Base-by-base conservation (phyloP, 2,888 invertebrate genomes). In the Aphrophora alni region DNA sequence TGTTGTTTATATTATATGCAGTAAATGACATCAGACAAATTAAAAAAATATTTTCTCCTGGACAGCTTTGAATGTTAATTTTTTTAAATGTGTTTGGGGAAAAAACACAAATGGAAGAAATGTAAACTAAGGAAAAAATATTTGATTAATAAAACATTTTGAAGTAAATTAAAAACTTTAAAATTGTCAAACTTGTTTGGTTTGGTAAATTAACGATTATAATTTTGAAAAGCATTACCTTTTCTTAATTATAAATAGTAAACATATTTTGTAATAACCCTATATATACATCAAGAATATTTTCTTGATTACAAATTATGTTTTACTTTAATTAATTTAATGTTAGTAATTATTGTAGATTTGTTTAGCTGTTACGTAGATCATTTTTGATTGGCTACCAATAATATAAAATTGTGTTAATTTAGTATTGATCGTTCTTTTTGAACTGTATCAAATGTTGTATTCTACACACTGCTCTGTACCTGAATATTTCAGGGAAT, bases 401-500 rank as follows among this genome's bases (percentile, higher is more conserved):
- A 7, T 59, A 12, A 59, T 10, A 59, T 59, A 59, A 14, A 44
- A 21, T 8, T 8, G 33, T 59, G 21, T 59, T 59, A 59, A 59
- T 59, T 59, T 59, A 21, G 59, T 59, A 2, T 59, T 59, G 59
- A 59, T 59, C n/a, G 21, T 59, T 59, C 59, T 4, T 21, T 59
- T 59, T 21, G 59, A 59, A 59, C 10, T 21, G 59, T 59, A n/a
- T 21, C n/a, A 59, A 21, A 59, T 21, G 14, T 33, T 59, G 21
- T 59, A 21, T 21, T 59, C n/a, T 21, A 59, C 59, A 59, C n/a
- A 33, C 33, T 8, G 8, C 33, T 21, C 59, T n/a, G 59, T 59
- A 59, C 59, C 59, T 59, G 59, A 59, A 59, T 59, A 21, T 59
- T 59, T 59, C 59, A 59, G 59, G 59, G 59, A 21, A 59, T 59